Base-by-base conservation (phyloP, 2,797 vertebrate genomes). In the Bufotes viridis region DNA sequence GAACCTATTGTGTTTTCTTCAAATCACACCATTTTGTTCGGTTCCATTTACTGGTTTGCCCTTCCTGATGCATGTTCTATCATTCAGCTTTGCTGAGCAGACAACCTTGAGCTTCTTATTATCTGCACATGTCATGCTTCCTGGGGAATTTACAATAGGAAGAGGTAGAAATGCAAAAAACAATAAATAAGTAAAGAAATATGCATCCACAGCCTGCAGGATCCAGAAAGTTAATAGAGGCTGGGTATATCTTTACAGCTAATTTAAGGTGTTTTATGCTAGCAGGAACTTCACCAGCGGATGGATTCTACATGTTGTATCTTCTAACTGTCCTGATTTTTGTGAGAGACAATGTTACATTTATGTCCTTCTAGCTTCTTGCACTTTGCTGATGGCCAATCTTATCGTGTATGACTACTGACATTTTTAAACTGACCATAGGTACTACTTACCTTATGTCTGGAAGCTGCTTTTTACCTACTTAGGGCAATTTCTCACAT, bases 111-210 rank as follows among this genome's bases (percentile, higher is more conserved):
- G 34, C 22, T 81, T 61, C 29, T 42, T 22, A 81, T 65, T 81
- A 65, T 81, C 29, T 63, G 29, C 49, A 14, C 60, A 24, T 67
- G 34, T 81, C 80, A 81, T 42, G 51, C 18, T 80, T 80, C 26
- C 26, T 29, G 57, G 26, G 24, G 24, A 80, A 58, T 58, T 14
- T 81, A 80, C 57, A 80, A 42, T 80, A n/a, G 18, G 20, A 49
- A 81, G 24, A 42, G 61, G 34, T 61, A 74, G 42, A 75, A 51
- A 22, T 53, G 22, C 49, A 55, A 11, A 76, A 76, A 24, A n/a
- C n/a, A 78, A 24, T 78, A 13, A 55, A 78, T 53, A 78, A 60
- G 78, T 14, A 58, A 58, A 79, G 15, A 18, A 58, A 80, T n/a
- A 17, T 42, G 57, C 57, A 58, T 61, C 61, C 57, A 80, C 78